A percentile compares a stretch with the other conserved stretches of the same genome.
Conservation (phyloP, 2,797 vertebrate species). For the Spinus olivaceus region DNA sequence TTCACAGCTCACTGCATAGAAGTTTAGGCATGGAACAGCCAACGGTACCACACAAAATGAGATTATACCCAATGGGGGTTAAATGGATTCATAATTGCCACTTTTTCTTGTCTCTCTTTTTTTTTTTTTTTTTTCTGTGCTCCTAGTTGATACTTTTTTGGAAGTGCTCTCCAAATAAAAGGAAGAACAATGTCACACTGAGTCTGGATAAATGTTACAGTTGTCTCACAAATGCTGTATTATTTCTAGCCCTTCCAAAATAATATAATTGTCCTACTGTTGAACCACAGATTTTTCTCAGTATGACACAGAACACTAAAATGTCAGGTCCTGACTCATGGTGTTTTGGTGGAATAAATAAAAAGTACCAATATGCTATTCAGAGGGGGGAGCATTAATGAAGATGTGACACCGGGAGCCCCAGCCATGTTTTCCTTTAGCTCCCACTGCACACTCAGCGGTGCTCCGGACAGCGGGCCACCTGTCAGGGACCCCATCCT, state of each 20-base stretch:
- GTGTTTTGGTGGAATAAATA: slow-evolving; percentile 71
- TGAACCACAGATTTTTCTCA: slow-evolving; percentile 73
- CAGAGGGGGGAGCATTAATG: slow-evolving; percentile 44
- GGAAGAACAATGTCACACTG: slow-evolving; percentile 57
- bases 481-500: background rate
- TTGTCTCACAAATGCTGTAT: slow-evolving; percentile 56
- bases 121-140: background rate
- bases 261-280: slow-evolving; percentile 53
- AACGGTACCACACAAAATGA: background rate
- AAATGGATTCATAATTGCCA: slow-evolving; percentile 42
- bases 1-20: slow-evolving; percentile 14
- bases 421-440: background rate
- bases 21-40: background rate
- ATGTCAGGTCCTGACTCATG: slow-evolving; percentile 75
- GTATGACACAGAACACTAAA: slow-evolving; percentile 71
- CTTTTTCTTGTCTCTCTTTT: background rate
- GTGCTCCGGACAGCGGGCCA: background rate
- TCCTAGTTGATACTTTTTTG: slow-evolving; percentile 51
- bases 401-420: slow-evolving; percentile 21
- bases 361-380: slow-evolving; percentile 64
- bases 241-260: slow-evolving; percentile 62
- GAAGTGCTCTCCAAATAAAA: slow-evolving; percentile 45
- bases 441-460: background rate
- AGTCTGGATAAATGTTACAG: slow-evolving; percentile 57
- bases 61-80: slow-evolving; percentile 16